A percentile compares a stretch with the other conserved stretches of the same genome.
phyloP scores from a whole-genome alignment of 2,797 vertebrate species.

The Coregonus suidteri region DNA sequence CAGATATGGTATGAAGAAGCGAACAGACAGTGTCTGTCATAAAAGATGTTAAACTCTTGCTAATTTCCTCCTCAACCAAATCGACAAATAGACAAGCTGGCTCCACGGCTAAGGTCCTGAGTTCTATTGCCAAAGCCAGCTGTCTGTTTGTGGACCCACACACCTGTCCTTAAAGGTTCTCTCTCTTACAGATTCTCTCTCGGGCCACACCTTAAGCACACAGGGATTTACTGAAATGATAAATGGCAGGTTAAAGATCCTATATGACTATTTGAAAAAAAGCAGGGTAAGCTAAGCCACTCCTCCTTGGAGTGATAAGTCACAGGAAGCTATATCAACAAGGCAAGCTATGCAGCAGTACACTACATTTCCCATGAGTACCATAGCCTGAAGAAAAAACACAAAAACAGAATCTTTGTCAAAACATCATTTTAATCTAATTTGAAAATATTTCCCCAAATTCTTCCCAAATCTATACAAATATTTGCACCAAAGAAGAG shows the following conservation, averaged over 20 bases:
- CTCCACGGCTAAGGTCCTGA: neutral
- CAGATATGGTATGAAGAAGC: neutral
- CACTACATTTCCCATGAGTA: neutral
- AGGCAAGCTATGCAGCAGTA: conserved; percentile 2
- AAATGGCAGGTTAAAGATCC: neutral
- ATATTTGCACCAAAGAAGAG: conserved; percentile 35
- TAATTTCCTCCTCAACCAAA: no score
- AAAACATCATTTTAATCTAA: conserved; percentile 42
- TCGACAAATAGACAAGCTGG: neutral
- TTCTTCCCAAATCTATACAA: conserved; percentile 52
- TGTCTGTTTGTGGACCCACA: neutral
- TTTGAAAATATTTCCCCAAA: conserved; percentile 35
- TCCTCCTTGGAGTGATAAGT: conserved; percentile 14
- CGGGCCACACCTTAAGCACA: neutral
- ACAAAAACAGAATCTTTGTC: conserved; percentile 24
- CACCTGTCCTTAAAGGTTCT: conserved; percentile 18
- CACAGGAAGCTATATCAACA: neutral
- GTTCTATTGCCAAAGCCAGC: neutral
- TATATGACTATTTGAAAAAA: conserved; percentile 22
- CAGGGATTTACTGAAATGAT: conserved; percentile 21
- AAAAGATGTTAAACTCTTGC: neutral
- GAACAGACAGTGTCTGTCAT: neutral
- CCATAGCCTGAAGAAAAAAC: conserved; percentile 1
- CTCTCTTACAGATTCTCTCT: conserved; percentile 8
- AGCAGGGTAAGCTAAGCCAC: neutral